Evolutionary conservation across 2,888 invertebrate genomes (phyloP), one percentile per base, ranked within the genome.

Genomic region (Hololepta plana): DNA sequence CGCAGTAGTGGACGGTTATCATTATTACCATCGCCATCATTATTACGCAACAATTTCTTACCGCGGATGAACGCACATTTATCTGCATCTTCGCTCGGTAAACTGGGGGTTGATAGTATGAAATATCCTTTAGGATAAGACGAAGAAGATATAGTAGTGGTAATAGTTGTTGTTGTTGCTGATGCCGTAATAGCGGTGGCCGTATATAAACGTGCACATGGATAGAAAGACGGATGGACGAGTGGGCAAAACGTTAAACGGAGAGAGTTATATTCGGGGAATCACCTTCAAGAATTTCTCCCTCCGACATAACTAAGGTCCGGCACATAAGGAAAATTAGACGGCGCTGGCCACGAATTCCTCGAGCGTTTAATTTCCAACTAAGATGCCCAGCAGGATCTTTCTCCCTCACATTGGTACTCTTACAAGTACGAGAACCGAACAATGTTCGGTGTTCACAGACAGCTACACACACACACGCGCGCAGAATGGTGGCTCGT

Each of bases 11-110:
- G n/a, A n/a, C n/a, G n/a, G n/a, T n/a, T n/a, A n/a, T n/a, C n/a
- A n/a, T n/a, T n/a, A n/a, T n/a, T n/a, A n/a, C n/a, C n/a, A n/a
- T n/a, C n/a, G n/a, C n/a, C n/a, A n/a, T n/a, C n/a, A n/a, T n/a
- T 29, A 29, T 13, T 12, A 17, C 46, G 41, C 47, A 46, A 45
- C 47, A 46, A 47, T 51, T 51, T 51, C 53, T 53, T 51, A n/a
- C 44, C 39, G 43, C 48, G 51, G 52, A 47, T 46, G 52, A 49
- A 47, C 48, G 48, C 49, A 51, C 51, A 53, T 53, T 52, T 52
- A 34, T 34, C 34, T 49, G 46, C 46, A 48, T 46, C 44, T 44
- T 39, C 29, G 39, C 28, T n/a, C n/a, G n/a, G n/a, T n/a, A n/a
- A n/a, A n/a, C n/a, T n/a, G n/a, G n/a, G n/a, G n/a, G n/a, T n/a